Conservation (phyloP, 2,113 vertebrate genomes). For the Coryphaenoides rupestris region DNA sequence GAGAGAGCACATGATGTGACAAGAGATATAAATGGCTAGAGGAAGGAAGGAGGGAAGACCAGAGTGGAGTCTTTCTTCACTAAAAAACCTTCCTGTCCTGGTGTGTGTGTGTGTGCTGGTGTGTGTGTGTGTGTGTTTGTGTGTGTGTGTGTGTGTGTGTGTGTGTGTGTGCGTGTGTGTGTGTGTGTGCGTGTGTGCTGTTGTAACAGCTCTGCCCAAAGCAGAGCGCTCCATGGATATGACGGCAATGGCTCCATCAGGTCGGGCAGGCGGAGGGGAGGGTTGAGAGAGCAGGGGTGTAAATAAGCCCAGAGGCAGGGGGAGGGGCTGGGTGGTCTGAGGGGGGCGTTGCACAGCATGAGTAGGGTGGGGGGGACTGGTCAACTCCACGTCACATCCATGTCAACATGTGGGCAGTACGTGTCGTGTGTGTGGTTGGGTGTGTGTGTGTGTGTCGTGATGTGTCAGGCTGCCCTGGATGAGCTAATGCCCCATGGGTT, state of each 20-base stretch:
- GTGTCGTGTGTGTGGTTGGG: constrained; percentile 23
- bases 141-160: constrained; percentile 1
- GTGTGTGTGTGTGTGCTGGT: neutral
- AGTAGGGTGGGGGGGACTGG: constrained; percentile 32
- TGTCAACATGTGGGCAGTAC: constrained; percentile 44
- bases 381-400: constrained; percentile 53
- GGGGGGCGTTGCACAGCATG: neutral
- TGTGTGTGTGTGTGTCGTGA: constrained; percentile 19
- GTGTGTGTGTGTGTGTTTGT: neutral
- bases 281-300: neutral
- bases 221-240: constrained; percentile 20
- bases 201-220: constrained; percentile 38
- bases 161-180: constrained; percentile 12
- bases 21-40: neutral
- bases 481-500: constrained; percentile 42
- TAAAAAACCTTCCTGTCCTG: neutral
- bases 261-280: constrained; percentile 23
- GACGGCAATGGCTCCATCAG: constrained; percentile 28
- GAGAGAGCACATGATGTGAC: neutral
- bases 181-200: constrained; percentile 25
- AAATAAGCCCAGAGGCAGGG: neutral
- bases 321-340: constrained; percentile 5
- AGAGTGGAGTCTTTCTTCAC: neutral
- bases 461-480: constrained; percentile 42
- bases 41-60: neutral